Evolutionary conservation across 2,888 invertebrate genomes (phyloP), one percentile per base, ranked within the genome.

Genomic region (Nemoura dubitans): DNA sequence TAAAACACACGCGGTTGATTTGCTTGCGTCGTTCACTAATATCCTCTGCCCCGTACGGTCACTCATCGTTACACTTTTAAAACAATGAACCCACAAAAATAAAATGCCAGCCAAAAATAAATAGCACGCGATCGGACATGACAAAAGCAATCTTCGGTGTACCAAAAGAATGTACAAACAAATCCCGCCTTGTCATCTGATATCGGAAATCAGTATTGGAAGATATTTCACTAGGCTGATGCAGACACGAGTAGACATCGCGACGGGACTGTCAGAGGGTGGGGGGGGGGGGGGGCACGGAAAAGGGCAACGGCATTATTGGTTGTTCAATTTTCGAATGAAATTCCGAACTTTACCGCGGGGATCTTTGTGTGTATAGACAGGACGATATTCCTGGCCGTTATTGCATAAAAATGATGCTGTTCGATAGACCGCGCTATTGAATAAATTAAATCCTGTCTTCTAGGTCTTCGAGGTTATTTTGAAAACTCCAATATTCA

Each of bases 381-480:
- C 59, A 86, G 36, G 36, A 80, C 85, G 87, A 82, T 83, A 85
- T 85, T 85, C 36, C 83, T 86, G 78, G 85, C 86, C 86, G 85
- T 85, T 77, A 87, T 87, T 84, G 59, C 59, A 84, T 21, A 84
- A 59, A 81, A n/a, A 84, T 84, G 59, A 81, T 86, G 77, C 77
- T 83, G 28, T 85, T 83, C 36, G 85, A 83, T 86, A 59, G 85
- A 21, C 59, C 21, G 59, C 21, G 59, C 77, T 42, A n/a, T 36
- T 81, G 87, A 83, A 87, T 86, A 85, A 86, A 87, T 87, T 87
- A 87, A 86, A 86, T 59, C 86, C 28, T 36, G 10, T 36, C n/a
- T n/a, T 36, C 10, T 3, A 36, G 36, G 81, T 85, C 82, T 82
- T 76, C 76, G 84, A 30, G 6, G 26, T 26, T 42, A 30, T 26